Percentiles rank a stretch among this genome's conserved stretches.
Evolutionary conservation across 2,888 invertebrate species (phyloP).

Genomic region (Escarpia spicata): DNA sequence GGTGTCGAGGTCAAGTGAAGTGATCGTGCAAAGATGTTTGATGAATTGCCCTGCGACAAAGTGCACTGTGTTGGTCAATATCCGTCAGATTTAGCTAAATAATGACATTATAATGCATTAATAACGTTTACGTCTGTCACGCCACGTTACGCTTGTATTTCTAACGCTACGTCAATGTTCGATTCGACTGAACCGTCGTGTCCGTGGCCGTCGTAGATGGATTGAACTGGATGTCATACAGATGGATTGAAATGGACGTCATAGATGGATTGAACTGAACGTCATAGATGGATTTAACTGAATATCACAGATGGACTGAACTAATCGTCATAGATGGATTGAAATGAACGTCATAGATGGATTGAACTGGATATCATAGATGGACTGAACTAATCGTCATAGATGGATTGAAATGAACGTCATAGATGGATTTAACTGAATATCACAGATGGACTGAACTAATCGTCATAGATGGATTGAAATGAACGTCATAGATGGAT

Average conservation of each 20-base stretch:
- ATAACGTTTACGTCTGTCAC: not conserved
- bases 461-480: too few species aligned
- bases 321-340: too few species aligned
- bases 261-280: not conserved
- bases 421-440: too few species aligned
- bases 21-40: not conserved
- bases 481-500: too few species aligned
- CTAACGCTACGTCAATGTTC: not conserved
- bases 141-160: not conserved
- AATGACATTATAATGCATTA: conserved; percentile 13
- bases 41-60: not conserved
- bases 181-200: not conserved
- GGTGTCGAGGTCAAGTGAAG: not conserved
- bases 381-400: too few species aligned
- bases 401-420: too few species aligned
- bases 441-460: too few species aligned
- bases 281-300: not conserved
- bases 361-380: too few species aligned
- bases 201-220: not conserved
- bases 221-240: not conserved
- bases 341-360: too few species aligned
- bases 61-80: not conserved
- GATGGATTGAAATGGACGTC: not conserved
- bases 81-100: not conserved
- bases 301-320: too few species aligned